Evolutionary conservation across 2,113 vertebrate genomes (phyloP).

Genomic region (Apteryx mantelli): DNA sequence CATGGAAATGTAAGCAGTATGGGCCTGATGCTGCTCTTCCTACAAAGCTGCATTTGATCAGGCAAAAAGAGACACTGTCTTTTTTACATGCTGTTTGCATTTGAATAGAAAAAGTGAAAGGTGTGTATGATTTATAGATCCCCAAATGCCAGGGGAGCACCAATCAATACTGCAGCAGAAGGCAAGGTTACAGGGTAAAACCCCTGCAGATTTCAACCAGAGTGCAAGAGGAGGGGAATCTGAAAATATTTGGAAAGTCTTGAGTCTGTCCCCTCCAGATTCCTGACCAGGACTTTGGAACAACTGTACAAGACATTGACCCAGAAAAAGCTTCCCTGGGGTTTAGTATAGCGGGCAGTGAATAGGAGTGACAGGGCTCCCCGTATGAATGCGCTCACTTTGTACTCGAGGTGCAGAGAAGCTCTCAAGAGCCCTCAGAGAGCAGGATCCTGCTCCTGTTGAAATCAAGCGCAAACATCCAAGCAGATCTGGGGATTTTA

Average conservation of each 20-base stretch:
- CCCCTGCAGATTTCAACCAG: not conserved
- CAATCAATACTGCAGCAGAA: not conserved
- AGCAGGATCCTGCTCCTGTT: not conserved
- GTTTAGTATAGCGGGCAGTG: not conserved
- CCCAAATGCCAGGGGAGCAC: not conserved
- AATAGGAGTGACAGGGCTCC: not conserved
- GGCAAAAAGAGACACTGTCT: not conserved
- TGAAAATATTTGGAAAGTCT: not conserved
- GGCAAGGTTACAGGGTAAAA: not conserved
- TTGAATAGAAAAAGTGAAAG: not conserved
- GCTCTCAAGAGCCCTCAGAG: not conserved
- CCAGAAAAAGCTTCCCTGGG: slow-evolving; percentile 51
- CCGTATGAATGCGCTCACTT: rapidly evolving
- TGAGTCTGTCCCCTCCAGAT: not conserved
- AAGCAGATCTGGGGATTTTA: not conserved
- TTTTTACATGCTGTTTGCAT: not conserved
- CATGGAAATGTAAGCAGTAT: not conserved
- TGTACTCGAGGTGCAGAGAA: not conserved
- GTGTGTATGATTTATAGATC: not conserved
- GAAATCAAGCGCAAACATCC: not conserved
- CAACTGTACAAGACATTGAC: slow-evolving; percentile 15
- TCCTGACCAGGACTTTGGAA: slow-evolving; percentile 16
- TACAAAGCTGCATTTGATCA: not conserved
- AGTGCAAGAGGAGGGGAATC: not conserved
- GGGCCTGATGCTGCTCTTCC: not conserved